phyloP scores from a whole-genome alignment of 2,888 invertebrate genomes.

The Pristionchus fissidentatus region DNA sequence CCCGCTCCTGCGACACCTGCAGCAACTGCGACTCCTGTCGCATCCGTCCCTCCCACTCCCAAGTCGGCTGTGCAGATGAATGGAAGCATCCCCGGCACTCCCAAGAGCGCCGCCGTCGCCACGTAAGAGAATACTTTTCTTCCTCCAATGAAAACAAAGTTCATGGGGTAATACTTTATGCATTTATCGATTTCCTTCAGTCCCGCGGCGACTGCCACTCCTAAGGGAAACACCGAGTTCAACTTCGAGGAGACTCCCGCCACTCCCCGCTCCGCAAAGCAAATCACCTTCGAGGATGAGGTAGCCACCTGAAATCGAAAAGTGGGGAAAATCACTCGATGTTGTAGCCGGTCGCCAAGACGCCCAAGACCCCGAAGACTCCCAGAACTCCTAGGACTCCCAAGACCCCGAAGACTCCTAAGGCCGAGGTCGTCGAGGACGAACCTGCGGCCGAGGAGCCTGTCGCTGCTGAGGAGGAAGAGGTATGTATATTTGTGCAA shows the following conservation, averaged over 20 bases:
- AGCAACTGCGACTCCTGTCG: conserved; percentile 50
- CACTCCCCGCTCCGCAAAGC: conserved; percentile 58
- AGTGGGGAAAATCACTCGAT: background rate
- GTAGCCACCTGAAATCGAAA: background rate
- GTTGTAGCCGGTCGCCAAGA: conserved; percentile 50
- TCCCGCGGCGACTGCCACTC: conserved; percentile 55
- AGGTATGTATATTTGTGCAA: background rate
- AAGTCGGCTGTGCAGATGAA: conserved; percentile 50
- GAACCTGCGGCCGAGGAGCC: conserved; percentile 55
- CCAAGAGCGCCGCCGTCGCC: conserved; percentile 48
- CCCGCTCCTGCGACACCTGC: conserved; percentile 57
- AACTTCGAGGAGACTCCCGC: conserved; percentile 66
- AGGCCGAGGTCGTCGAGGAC: conserved; percentile 54
- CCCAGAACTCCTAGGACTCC: conserved; percentile 68
- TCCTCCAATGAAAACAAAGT: too few species aligned
- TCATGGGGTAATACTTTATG: background rate
- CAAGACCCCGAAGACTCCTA: conserved; percentile 63
- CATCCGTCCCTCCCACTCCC: conserved; percentile 49
- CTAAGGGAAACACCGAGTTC: conserved; percentile 60
- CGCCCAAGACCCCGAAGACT: conserved; percentile 68
- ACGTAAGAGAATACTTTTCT: background rate
- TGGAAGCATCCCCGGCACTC: conserved; percentile 62
- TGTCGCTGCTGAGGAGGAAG: conserved; percentile 50
- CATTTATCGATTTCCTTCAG: conserved; percentile 18
- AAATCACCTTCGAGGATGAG: conserved; percentile 48